Percentiles rank a stretch among this genome's conserved stretches.
Evolutionary conservation across 2,797 vertebrate genomes (phyloP).

Genomic region (Gorsachius magnificus): DNA sequence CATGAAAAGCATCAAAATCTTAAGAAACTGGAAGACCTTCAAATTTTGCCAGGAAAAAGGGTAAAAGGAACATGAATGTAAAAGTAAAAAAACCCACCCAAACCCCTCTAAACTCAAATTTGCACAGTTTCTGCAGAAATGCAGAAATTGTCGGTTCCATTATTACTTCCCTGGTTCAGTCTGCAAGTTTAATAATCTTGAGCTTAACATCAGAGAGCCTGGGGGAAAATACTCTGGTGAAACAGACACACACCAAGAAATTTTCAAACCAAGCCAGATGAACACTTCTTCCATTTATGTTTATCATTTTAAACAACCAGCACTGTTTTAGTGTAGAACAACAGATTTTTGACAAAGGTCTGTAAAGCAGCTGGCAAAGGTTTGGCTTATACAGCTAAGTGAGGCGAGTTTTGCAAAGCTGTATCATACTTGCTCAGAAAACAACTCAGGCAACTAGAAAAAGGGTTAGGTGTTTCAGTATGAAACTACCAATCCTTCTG

Average conservation of each 20-base stretch:
- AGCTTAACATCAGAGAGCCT: background rate
- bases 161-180: background rate
- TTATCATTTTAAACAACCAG: background rate
- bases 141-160: background rate
- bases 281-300: background rate
- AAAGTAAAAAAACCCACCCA: background rate
- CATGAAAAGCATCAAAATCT: background rate
- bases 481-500: background rate
- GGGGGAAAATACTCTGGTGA: background rate
- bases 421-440: background rate
- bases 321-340: background rate
- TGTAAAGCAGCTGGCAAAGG: background rate
- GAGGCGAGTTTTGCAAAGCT: background rate
- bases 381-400: background rate
- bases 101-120: background rate
- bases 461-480: background rate
- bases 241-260: background rate
- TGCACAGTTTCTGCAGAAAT: background rate
- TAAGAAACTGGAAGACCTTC: background rate
- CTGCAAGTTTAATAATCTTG: background rate
- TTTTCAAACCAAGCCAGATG: background rate
- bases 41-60: background rate
- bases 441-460: background rate
- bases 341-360: background rate
- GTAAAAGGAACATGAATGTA: background rate